These are phyloP conservation scores for Cyanoliseus patagonus DNA, from an alignment of 2,113 vertebrate genomes.

Conservation along the genomic window DNA sequence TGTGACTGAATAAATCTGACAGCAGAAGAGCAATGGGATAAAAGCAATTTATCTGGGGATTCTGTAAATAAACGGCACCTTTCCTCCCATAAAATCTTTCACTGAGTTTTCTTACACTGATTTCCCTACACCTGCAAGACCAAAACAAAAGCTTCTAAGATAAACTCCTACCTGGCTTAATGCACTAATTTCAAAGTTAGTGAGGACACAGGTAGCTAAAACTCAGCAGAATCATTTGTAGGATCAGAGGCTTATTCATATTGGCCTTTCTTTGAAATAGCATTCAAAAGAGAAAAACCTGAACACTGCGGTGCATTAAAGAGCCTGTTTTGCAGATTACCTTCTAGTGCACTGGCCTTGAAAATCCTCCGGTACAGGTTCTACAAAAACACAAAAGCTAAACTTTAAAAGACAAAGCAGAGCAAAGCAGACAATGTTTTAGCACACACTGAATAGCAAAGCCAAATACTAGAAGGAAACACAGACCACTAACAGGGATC, in stretches of 20 bases:
- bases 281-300: neutral
- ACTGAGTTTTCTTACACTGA: neutral
- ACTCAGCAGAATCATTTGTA: neutral
- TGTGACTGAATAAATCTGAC: neutral
- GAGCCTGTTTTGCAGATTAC: conserved; percentile 18
- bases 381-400: conserved; percentile 29
- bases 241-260: neutral
- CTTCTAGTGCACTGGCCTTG: neutral
- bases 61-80: neutral
- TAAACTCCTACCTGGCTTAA: neutral
- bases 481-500: neutral
- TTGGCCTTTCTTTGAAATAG: neutral
- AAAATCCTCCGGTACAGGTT: neutral
- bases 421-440: neutral
- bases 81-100: neutral
- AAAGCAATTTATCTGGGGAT: neutral
- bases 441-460: neutral
- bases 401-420: neutral
- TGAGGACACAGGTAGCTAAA: neutral
- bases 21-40: neutral
- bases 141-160: neutral
- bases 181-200: neutral
- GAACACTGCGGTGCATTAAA: neutral
- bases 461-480: neutral
- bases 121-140: neutral